These are phyloP conservation scores for Dendrophyllia cribrosa DNA, from an alignment of 64 coral and sea anemone genomes.

Conservation along the genomic window DNA sequence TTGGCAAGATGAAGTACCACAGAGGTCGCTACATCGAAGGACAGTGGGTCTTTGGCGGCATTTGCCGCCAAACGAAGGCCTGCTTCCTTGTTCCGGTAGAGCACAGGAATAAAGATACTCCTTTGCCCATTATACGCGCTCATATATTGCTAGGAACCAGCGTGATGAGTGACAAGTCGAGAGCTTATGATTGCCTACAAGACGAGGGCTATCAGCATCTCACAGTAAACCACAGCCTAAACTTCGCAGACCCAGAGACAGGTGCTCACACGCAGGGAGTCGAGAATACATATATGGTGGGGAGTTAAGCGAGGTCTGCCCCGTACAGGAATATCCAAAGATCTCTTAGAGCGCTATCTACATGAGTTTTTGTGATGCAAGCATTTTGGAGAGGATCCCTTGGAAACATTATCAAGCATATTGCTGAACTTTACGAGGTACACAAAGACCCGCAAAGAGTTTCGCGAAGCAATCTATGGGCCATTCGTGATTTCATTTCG, in stretches of 20 bases:
- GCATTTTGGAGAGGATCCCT: neutral
- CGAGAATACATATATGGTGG: neutral
- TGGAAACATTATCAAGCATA: neutral
- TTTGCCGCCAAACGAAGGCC: no score
- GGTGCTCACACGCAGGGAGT: conserved; percentile 7
- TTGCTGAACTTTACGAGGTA: neutral
- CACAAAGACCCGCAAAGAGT: neutral
- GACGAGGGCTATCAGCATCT: conserved; percentile 31
- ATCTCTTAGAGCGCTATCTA: neutral
- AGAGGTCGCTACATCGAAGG: neutral
- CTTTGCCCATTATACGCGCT: no score
- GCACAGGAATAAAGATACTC: no score
- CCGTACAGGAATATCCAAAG: neutral
- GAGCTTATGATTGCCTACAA: conserved; percentile 1
- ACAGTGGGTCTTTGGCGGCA: neutral
- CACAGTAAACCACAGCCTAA: conserved; percentile 29
- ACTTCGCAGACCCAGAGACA: conserved; percentile 38
- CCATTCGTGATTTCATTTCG: no score
- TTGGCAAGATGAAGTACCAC: conserved; percentile 12
- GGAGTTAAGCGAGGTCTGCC: neutral
- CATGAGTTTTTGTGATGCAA: neutral
- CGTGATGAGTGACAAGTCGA: conserved; percentile 13
- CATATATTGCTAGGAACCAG: no score
- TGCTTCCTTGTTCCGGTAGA: no score
- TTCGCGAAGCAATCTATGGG: no score